Evolutionary conservation across 2,113 vertebrate species (phyloP).

Genomic region (Dipodomys merriami): DNA sequence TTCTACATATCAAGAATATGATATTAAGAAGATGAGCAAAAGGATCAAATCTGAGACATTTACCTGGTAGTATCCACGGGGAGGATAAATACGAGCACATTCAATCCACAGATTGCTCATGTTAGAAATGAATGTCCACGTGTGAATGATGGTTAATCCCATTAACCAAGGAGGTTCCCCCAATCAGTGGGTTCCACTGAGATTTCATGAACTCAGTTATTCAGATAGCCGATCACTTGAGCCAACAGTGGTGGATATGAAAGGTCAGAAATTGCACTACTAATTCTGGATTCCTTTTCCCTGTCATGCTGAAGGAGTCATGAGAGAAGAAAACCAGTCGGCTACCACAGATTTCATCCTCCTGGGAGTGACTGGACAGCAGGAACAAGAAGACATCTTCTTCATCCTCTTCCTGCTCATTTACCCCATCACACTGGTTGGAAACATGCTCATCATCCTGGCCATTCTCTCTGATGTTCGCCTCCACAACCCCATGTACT

Average conservation of each 20-base stretch:
- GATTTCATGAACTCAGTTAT: not conserved
- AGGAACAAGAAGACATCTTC: conserved; percentile 59
- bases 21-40: not conserved
- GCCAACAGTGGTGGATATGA: not conserved
- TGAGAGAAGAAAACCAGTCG: conserved; percentile 63
- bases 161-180: not conserved
- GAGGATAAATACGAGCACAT: not conserved
- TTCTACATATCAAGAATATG: not conserved
- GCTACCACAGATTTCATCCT: conserved; percentile 59
- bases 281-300: not conserved
- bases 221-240: not conserved
- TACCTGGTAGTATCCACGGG: not conserved
- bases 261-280: not conserved
- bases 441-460: too few relatives aligned
- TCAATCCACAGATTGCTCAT: not conserved
- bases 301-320: not conserved
- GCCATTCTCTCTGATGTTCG: too few relatives aligned
- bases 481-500: too few relatives aligned
- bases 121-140: not conserved
- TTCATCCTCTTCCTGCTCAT: conserved; percentile 70
- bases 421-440: conserved; percentile 69
- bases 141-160: not conserved
- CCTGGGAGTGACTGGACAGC: conserved; percentile 61
- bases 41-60: not conserved
- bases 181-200: not conserved